These are phyloP conservation scores for Scaptomyza polygonia DNA, from an alignment of 2,888 invertebrate species.

Conservation along the genomic window DNA sequence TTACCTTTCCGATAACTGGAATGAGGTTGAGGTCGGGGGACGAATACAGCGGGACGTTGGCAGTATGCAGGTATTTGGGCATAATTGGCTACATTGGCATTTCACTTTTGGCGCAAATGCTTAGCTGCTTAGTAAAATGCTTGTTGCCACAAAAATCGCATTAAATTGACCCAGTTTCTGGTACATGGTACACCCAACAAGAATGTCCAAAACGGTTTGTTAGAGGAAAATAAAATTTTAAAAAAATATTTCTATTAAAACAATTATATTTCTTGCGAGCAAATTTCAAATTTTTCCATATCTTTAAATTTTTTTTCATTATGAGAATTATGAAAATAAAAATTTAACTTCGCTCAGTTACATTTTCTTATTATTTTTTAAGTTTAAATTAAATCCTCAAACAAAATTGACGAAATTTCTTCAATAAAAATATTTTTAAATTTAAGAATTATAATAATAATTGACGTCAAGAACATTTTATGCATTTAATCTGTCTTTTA, in stretches of 20 bases:
- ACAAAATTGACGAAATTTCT: too few relatives aligned
- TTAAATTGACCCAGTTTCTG: slow-evolving; percentile 72
- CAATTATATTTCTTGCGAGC: neutral
- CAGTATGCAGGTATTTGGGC: slow-evolving; percentile 33
- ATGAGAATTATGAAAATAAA: too few relatives aligned
- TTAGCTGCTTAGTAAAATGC: slow-evolving; percentile 46
- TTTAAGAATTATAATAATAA: too few relatives aligned
- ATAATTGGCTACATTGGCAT: slow-evolving; percentile 79
- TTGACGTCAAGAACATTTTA: too few relatives aligned
- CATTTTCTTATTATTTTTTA: too few relatives aligned
- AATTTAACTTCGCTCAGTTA: too few relatives aligned
- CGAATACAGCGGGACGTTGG: neutral
- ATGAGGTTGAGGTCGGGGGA: slow-evolving; percentile 1
- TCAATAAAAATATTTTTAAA: too few relatives aligned
- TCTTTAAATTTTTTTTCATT: too few relatives aligned
- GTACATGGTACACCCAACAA: slow-evolving; percentile 34
- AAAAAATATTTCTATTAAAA: neutral
- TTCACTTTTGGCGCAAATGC: slow-evolving; percentile 71
- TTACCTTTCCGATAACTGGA: slow-evolving; percentile 58
- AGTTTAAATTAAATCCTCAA: too few relatives aligned
- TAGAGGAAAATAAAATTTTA: neutral
- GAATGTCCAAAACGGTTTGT: neutral
- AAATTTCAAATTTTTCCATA: too few relatives aligned
- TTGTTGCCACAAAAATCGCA: slow-evolving; percentile 64
- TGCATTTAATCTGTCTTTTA: neutral